Base-by-base conservation (phyloP, 1,140 invertebrate genomes). In the Dreissena polymorpha region DNA sequence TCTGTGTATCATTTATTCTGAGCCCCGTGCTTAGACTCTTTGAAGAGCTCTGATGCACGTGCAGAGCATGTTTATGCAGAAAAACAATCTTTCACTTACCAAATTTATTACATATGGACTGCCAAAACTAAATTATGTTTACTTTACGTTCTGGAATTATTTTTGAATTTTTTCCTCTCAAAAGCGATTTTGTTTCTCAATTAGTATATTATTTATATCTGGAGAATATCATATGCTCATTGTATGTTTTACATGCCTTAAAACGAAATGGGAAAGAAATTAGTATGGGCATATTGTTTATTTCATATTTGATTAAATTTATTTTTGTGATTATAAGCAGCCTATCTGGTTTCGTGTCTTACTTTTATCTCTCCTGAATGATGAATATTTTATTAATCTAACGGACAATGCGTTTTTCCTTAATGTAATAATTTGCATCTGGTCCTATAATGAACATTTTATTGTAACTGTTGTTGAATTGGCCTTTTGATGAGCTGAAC, bases 261-360 rank as follows among this genome's bases (percentile, higher is more conserved):
- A 39, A 50, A 29, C 21, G 70, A 82, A 82, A 82, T 82, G 79
- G 69, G 65, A 82, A 82, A 82, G 70, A 82, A 82, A 82, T 82
- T 82, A 60, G 79, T 68, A n/a, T 29, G 71, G 79, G 79, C 79
- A 82, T 82, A 82, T 82, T 82, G 79, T 82, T 82, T 82, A 82
- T 82, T 82, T 82, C 79, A 82, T 82, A 82, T 82, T 74, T 82
- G 79, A 82, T 82, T 82, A 82, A 82, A 82, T 82, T 82, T 82
- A 82, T 74, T 82, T 74, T 39, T 68, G 60, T 68, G 79, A 82
- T 82, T 82, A 82, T 68, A 63, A 74, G 27, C 50, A 53, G 55
- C 49, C 55, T 57, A 71, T 68, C 69, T 70, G 68, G 51, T n/a
- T 53, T 13, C 49, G 39, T 49, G 23, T 16, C 21, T 73, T 57